phyloP scores from a whole-genome alignment of 2,888 invertebrate genomes.

The Rhingia rostrata region DNA sequence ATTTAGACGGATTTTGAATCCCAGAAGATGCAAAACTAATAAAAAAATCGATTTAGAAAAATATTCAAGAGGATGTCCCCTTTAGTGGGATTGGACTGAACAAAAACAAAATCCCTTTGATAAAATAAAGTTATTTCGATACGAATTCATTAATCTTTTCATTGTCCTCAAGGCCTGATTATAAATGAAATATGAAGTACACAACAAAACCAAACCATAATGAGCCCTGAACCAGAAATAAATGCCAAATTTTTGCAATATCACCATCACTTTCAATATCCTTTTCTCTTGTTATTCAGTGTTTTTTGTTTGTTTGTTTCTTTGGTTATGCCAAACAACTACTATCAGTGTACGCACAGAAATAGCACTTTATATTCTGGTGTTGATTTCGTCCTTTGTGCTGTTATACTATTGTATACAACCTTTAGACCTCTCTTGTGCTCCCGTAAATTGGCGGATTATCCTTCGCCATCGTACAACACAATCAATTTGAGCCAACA shows the following conservation, averaged over 20 bases:
- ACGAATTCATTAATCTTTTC: conserved; percentile 51
- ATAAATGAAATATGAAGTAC: conserved; percentile 54
- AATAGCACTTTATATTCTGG: conserved; percentile 60
- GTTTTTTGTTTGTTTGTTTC: background rate
- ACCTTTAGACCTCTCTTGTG: background rate
- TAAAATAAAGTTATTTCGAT: conserved; percentile 23
- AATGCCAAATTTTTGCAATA: background rate
- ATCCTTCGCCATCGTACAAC: conserved; percentile 24
- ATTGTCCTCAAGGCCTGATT: conserved; percentile 47
- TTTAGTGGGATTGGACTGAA: background rate
- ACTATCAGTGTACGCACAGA: conserved; percentile 48
- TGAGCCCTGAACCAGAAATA: background rate
- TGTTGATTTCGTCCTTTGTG: conserved; percentile 51
- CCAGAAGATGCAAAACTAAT: too few species aligned
- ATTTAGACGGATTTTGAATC: too few species aligned
- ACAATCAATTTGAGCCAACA: conserved; percentile 53
- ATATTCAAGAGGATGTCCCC: too few species aligned
- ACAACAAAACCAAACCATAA: conserved; percentile 21
- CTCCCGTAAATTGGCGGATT: conserved; percentile 49
- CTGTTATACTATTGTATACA: conserved; percentile 23
- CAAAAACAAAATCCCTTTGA: conserved; percentile 7
- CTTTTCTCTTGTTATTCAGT: background rate
- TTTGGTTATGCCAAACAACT: conserved; percentile 6
- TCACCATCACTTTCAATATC: conserved; percentile 1
- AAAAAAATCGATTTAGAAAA: too few species aligned